Conservation (phyloP, 2,797 vertebrate genomes). For the Phoeniculus purpureus region DNA sequence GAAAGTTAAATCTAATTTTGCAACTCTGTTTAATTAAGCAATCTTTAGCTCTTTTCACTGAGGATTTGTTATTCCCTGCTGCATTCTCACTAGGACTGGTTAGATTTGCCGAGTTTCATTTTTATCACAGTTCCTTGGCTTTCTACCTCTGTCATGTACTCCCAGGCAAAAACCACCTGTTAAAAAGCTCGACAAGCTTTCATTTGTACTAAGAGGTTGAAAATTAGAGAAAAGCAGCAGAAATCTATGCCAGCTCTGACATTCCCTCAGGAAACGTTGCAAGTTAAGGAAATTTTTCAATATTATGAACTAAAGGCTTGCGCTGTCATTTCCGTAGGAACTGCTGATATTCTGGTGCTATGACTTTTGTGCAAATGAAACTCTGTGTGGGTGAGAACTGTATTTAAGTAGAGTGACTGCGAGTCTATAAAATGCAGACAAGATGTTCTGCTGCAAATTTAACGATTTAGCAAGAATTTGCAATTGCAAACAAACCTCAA, state of each 20-base stretch:
- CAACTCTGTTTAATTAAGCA: slow-evolving; percentile 78
- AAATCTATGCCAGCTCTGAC: slow-evolving; percentile 50
- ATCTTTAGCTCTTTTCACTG: slow-evolving; percentile 69
- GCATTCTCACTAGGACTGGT: slow-evolving; percentile 59
- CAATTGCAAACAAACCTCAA: slow-evolving; percentile 66
- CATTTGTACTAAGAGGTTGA: slow-evolving; percentile 71
- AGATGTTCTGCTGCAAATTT: slow-evolving; percentile 69
- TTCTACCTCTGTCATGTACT: slow-evolving; percentile 66
- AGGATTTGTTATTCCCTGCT: slow-evolving; percentile 70
- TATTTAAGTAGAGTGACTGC: slow-evolving; percentile 68
- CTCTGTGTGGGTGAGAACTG: slow-evolving; percentile 74
- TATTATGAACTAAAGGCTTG: slow-evolving; percentile 72
- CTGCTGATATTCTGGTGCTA: slow-evolving; percentile 70
- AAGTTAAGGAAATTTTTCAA: slow-evolving; percentile 67
- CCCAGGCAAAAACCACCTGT: slow-evolving; percentile 66
- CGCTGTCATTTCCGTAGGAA: slow-evolving; percentile 71
- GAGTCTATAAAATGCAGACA: slow-evolving; percentile 69
- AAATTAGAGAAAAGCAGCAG: slow-evolving; percentile 53
- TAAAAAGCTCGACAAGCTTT: slow-evolving; percentile 71
- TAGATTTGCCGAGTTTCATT: slow-evolving; percentile 74
- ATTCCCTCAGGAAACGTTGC: slow-evolving; percentile 70
- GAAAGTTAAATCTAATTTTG: slow-evolving; percentile 75
- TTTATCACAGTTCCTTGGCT: slow-evolving; percentile 69
- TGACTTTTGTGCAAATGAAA: slow-evolving; percentile 75
- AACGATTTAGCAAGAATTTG: slow-evolving; percentile 53